Evolutionary conservation across 53 echinoderm and acorn worm genomes (phyloP).

Genomic region (Actinopyga echinites): DNA sequence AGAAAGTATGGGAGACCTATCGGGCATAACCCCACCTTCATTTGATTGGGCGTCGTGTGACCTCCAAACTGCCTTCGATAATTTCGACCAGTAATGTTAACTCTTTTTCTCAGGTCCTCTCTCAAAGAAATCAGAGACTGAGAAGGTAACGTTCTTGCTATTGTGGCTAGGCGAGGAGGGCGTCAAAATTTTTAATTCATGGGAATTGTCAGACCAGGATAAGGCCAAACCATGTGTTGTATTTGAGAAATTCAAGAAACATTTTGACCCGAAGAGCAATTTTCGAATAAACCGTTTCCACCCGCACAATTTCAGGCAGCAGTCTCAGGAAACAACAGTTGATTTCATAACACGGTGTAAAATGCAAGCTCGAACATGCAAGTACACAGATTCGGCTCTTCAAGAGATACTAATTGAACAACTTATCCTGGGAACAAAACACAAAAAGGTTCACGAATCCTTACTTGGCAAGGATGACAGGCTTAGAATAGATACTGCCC

Average conservation of each 20-base stretch:
- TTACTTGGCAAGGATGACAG: constrained; percentile 54
- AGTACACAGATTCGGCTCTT: constrained; percentile 39
- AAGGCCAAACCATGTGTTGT: constrained; percentile 32
- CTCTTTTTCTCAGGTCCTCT: constrained; percentile 63
- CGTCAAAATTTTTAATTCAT: constrained; percentile 56
- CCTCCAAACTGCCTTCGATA: constrained; percentile 36
- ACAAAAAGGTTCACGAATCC: constrained; percentile 56
- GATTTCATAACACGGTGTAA: constrained; percentile 51
- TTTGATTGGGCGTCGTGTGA: constrained; percentile 53
- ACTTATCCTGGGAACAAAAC: constrained; percentile 54
- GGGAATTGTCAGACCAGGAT: constrained; percentile 44
- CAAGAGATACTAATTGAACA: constrained; percentile 57
- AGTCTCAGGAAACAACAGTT: constrained; percentile 38
- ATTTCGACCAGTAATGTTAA: constrained; percentile 58
- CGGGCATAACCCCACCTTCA: constrained; percentile 50
- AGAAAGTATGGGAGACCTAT: constrained; percentile 40
- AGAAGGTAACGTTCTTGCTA: constrained; percentile 22
- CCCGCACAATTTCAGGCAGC: constrained; percentile 35
- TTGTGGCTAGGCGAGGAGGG: constrained; percentile 66
- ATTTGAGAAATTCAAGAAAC: constrained; percentile 50
- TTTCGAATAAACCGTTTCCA: constrained; percentile 53
- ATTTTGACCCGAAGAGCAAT: constrained; percentile 67
- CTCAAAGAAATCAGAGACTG: constrained; percentile 31
- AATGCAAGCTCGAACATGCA: constrained; percentile 50
- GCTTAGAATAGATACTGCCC: constrained; percentile 46